phyloP scores from a whole-genome alignment of 2,113 vertebrate genomes.

The Nansenia antarctica region DNA sequence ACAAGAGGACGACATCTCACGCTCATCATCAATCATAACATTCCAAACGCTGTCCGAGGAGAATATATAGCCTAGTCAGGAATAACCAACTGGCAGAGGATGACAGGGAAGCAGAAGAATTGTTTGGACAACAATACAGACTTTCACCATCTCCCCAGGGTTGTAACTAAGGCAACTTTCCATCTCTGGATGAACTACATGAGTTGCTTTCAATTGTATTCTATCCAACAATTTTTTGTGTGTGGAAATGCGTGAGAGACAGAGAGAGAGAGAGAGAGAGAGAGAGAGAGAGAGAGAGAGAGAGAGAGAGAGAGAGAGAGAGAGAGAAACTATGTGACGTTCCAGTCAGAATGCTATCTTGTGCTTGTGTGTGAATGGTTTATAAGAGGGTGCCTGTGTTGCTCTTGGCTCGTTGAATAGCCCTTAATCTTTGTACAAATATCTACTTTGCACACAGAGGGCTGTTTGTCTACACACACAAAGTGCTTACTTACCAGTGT shows the following conservation, averaged over 20 bases:
- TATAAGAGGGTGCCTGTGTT: constrained; percentile 67
- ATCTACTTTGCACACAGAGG: constrained; percentile 76
- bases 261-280: neutral
- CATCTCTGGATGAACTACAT: no score
- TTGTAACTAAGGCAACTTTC: no score
- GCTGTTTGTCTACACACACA: constrained; percentile 73
- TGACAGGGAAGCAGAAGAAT: neutral
- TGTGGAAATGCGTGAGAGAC: neutral
- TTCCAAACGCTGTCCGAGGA: neutral
- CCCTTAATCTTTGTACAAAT: constrained; percentile 80
- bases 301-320: neutral
- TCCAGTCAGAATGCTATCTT: constrained; percentile 39
- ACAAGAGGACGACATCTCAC: neutral
- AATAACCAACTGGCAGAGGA: neutral
- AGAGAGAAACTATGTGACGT: neutral
- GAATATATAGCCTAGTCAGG: neutral
- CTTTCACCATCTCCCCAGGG: no score
- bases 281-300: neutral
- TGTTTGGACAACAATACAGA: neutral
- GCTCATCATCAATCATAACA: neutral
- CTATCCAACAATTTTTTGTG: neutral
- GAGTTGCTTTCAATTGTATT: no score
- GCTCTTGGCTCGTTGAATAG: constrained; percentile 71
- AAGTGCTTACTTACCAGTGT: constrained; percentile 56
- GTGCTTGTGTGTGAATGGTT: constrained; percentile 66